Percentiles rank a stretch among this genome's conserved stretches.
Conservation (phyloP, 2,113 vertebrate genomes). For the Pleuronectes platessa region DNA sequence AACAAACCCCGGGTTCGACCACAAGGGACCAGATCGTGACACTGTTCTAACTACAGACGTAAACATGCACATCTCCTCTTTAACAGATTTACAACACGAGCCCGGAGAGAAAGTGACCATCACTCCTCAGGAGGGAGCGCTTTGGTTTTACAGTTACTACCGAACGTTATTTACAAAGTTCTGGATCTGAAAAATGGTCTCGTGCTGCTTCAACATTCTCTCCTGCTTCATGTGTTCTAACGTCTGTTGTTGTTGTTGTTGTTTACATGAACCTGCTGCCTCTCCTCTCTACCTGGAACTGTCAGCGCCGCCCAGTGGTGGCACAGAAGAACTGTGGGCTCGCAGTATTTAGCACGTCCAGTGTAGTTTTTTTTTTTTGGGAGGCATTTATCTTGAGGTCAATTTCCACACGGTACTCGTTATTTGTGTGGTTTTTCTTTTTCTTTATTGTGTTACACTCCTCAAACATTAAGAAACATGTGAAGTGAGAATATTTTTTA, state of each 20-base stretch:
- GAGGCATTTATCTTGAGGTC: constrained; percentile 6
- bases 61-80: too few relatives aligned
- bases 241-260: constrained; percentile 7
- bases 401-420: constrained; percentile 3
- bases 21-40: constrained; percentile 1
- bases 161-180: background rate
- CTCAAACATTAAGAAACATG: constrained; percentile 24
- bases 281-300: constrained; percentile 1
- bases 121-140: too few relatives aligned
- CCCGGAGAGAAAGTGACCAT: background rate
- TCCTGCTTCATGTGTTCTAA: background rate
- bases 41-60: background rate
- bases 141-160: background rate
- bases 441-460: constrained; percentile 37
- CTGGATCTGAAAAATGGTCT: background rate
- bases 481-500: constrained; percentile 18
- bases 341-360: background rate
- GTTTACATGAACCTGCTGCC: constrained; percentile 62
- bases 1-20: constrained; percentile 5
- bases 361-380: background rate
- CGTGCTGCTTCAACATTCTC: background rate
- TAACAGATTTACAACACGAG: too few relatives aligned
- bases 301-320: constrained; percentile 48
- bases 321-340: constrained; percentile 9
- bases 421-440: constrained; percentile 20